Conservation (phyloP, 2,888 invertebrate genomes). For the Nowickia ferox region DNA sequence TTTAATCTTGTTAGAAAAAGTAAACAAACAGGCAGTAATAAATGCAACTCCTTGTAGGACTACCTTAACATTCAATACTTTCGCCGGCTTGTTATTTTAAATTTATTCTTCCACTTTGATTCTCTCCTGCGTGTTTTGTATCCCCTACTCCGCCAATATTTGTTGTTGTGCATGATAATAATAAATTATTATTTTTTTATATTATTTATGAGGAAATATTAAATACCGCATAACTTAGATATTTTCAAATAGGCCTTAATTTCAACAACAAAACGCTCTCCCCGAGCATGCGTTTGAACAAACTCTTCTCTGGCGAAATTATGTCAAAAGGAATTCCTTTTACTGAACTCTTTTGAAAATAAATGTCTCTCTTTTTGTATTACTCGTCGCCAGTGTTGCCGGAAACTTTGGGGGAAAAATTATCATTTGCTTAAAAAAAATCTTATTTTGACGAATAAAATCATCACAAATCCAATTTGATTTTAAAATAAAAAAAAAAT, state of each 20-base stretch:
- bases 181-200: slow-evolving; percentile 19
- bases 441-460: too few relatives aligned
- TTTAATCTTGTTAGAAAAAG: slow-evolving; percentile 50
- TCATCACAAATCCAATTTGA: too few relatives aligned
- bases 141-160: not conserved
- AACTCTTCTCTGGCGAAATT: slow-evolving; percentile 11
- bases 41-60: slow-evolving; percentile 13
- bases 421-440: too few relatives aligned
- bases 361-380: not conserved
- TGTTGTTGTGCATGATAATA: slow-evolving; percentile 1
- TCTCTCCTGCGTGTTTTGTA: not conserved
- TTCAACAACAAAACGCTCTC: slow-evolving; percentile 24
- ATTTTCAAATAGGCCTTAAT: slow-evolving; percentile 19
- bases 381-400: too few relatives aligned
- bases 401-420: too few relatives aligned
- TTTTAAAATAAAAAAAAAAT: too few relatives aligned
- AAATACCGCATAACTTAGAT: not conserved
- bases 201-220: not conserved
- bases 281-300: slow-evolving; percentile 37
- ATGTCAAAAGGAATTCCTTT: slow-evolving; percentile 4
- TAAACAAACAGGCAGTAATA: slow-evolving; percentile 46
- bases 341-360: not conserved
- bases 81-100: slow-evolving; percentile 34
- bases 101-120: not conserved
- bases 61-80: slow-evolving; percentile 51